phyloP scores from a whole-genome alignment of 2,888 invertebrate species.

The Rapana venosa region DNA sequence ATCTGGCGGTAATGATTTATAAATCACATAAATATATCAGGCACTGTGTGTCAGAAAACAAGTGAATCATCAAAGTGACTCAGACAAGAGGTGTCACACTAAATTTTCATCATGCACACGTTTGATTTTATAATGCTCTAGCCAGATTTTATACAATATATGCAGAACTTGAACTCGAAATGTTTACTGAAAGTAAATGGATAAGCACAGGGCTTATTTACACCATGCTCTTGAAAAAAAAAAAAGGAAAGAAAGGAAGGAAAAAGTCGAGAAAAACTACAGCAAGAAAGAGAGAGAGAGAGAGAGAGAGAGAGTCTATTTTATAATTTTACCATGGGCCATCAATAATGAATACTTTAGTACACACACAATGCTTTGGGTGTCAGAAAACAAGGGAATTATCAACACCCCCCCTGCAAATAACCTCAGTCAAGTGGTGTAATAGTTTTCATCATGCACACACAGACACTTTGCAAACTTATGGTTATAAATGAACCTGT shows the following conservation, averaged over 20 bases:
- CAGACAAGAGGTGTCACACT: constrained; percentile 33
- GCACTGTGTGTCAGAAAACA: constrained; percentile 33
- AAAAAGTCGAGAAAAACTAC: not conserved
- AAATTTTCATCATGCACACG: constrained; percentile 32
- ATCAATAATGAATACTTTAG: not conserved
- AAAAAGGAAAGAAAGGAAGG: not conserved
- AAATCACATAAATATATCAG: not conserved
- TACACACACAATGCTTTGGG: no score
- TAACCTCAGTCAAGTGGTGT: no score
- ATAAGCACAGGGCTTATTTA: not conserved
- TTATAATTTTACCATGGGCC: no score
- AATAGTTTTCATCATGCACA: no score
- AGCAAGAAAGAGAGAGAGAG: constrained; percentile 8
- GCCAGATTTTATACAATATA: not conserved
- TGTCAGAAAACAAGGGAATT: no score
- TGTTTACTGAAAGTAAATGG: no score
- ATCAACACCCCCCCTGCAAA: no score
- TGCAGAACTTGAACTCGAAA: not conserved
- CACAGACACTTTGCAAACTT: no score
- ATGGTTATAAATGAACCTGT: no score
- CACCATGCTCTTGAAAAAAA: no score
- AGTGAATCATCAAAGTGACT: constrained; percentile 21
- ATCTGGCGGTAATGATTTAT: not conserved
- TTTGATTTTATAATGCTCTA: no score
- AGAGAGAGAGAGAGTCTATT: constrained; percentile 4